Base-by-base conservation (phyloP, 1,140 invertebrate species). In the Drosophila nigrodunni region DNA sequence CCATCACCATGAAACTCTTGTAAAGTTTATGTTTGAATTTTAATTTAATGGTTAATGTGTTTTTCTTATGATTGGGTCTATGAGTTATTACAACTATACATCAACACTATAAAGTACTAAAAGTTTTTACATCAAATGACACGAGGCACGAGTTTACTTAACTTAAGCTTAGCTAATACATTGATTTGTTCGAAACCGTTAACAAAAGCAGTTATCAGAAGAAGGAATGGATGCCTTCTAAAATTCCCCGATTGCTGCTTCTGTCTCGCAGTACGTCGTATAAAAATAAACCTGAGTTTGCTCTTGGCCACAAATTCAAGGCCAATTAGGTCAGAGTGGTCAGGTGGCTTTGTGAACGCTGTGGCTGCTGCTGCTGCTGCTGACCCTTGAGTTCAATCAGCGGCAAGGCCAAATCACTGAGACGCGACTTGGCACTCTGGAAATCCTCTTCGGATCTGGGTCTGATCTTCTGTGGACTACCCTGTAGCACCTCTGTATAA, bases 1-100 rank as follows among this genome's bases (percentile, higher is more conserved):
- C 95, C 2, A 94, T 97, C 67, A 94, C 95, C 46, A 95, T 95
- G 64, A 94, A 93, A 66, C 54, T 94, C 15, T 80, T 91, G 13
- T 86, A 89, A 75, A 30, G n/a, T 18, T 87, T 78, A 78, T 78
- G 70, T 50, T 66, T 69, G 74, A 57, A 55, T 61, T 70, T 66
- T 35, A 58, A 47, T 61, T 78, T 50, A 71, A 13, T 66, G 59
- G 74, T 80, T 85, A 80, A 50, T 62, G 41, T 73, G 60, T 77
- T 81, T 58, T 61, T 78, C 74, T 74, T 72, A 30, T 30, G 25
- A 30, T 30, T 30, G 3, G 25, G 3, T 30, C 25, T 30, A 30
- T 30, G 25, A 30, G 25, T 18, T 30, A 78, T 72, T 83, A 77
- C 80, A 77, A 62, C 78, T 69, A 47, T 57, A 37, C 18, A 54